Conservation (phyloP, 2,797 vertebrate genomes). For the Lepidocolaptes lacrymiger region DNA sequence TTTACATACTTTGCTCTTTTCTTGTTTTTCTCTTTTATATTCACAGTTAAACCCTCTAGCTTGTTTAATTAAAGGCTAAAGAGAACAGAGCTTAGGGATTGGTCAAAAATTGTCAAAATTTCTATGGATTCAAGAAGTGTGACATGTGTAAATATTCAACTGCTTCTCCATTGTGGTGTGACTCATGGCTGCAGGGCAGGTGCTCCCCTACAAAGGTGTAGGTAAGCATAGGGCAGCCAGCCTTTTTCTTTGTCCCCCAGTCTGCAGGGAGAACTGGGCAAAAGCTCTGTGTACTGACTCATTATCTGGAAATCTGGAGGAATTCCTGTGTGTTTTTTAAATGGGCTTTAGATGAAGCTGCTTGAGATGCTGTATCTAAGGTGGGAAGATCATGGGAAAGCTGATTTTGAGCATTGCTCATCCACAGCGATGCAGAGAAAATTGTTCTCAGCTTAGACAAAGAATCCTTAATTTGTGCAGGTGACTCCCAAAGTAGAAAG, state of each 20-base stretch:
- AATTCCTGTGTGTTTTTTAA: neutral
- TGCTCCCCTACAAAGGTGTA: neutral
- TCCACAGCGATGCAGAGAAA: neutral
- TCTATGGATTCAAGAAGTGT: neutral
- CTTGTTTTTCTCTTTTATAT: neutral
- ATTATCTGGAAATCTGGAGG: neutral
- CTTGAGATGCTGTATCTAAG: neutral
- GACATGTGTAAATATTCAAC: constrained; percentile 22
- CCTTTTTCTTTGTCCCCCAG: neutral
- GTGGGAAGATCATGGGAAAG: neutral
- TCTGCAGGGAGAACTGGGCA: neutral
- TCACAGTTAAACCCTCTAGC: neutral
- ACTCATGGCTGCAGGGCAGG: neutral
- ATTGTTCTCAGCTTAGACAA: neutral
- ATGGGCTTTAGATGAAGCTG: neutral
- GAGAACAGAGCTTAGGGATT: neutral
- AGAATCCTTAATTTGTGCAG: neutral
- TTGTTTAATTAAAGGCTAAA: constrained; percentile 40
- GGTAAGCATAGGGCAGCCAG: neutral
- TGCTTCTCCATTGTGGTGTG: neutral
- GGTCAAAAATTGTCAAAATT: constrained; percentile 15
- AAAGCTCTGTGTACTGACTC: neutral
- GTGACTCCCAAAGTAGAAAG: neutral
- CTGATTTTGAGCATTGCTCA: neutral
- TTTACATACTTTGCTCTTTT: neutral